Conservation (phyloP, 2,888 invertebrate species). For the Pristionchus mayeri region DNA sequence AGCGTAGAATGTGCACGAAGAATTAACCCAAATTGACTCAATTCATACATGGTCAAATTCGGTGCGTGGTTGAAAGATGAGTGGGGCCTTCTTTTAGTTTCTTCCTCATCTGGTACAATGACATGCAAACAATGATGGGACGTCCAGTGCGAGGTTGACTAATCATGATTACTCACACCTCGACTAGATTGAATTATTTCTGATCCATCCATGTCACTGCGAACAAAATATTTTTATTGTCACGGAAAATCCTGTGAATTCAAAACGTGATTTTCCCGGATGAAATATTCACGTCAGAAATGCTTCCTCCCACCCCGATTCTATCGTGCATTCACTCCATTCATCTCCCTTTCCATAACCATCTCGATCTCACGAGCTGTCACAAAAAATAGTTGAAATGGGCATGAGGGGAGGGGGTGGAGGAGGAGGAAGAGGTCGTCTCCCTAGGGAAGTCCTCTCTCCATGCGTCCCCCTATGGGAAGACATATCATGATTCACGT, state of each 20-base stretch:
- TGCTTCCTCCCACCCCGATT: conserved; percentile 20
- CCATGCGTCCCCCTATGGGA: not conserved
- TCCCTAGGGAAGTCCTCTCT: not conserved
- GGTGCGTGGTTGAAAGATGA: not conserved
- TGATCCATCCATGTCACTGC: too few species aligned
- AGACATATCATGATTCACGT: conserved; percentile 3
- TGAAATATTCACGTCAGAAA: too few species aligned
- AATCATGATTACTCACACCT: too few species aligned
- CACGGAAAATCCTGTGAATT: not conserved
- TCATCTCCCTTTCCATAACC: not conserved
- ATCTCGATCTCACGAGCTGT: not conserved
- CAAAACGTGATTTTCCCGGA: not conserved
- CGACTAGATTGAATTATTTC: too few species aligned
- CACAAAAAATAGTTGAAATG: conserved; percentile 15
- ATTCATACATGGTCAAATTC: not conserved
- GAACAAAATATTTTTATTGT: too few species aligned
- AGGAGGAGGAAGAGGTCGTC: not conserved
- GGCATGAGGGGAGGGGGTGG: not conserved
- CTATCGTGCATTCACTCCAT: not conserved
- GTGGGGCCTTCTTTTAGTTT: not conserved
- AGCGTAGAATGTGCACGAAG: not conserved
- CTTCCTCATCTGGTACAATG: not conserved
- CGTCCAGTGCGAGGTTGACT: not conserved
- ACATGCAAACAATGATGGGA: not conserved
- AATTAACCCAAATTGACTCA: not conserved